Evolutionary conservation across 1,140 invertebrate genomes (phyloP), one percentile per base, ranked within the genome.

Genomic region (Trypoxylus dichotomus): DNA sequence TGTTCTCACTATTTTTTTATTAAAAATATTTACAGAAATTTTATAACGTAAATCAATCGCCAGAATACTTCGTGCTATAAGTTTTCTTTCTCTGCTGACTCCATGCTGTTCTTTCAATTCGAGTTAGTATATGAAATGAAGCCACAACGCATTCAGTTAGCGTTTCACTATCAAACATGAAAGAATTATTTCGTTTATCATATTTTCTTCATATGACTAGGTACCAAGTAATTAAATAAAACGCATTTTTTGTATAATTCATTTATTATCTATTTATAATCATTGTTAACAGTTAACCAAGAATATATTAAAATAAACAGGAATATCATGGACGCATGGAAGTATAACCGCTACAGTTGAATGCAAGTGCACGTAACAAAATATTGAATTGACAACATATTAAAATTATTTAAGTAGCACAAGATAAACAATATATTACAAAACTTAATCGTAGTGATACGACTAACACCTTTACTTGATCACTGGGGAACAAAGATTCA

Each of bases 161-260:
- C n/a, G n/a, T n/a, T n/a, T n/a, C n/a, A n/a, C n/a, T n/a, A n/a
- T n/a, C n/a, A n/a, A n/a, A n/a, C n/a, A n/a, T n/a, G n/a, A n/a
- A n/a, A n/a, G n/a, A n/a, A n/a, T n/a, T n/a, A n/a, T n/a, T n/a
- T n/a, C n/a, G n/a, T n/a, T n/a, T n/a, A n/a, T n/a, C n/a, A n/a
- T n/a, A n/a, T n/a, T n/a, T n/a, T n/a, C n/a, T n/a, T n/a, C n/a
- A n/a, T n/a, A 58, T 58, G 21, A 11, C 3, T 8, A 37, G n/a
- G 82, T 92, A 90, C 2, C n/a, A n/a, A n/a, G 90, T 91, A 0
- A 71, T 76, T 74, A 21, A 72, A 37, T 60, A 68, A 72, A 76
- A 74, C 74, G 19, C 10, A 63, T 75, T 3, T 74, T 60, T 29
- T 75, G 58, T 73, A 54, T 75, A 76, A 77, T 79, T 78, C 74